Evolutionary conservation across 2,888 invertebrate species (phyloP), one percentile per base, ranked within the genome.

Genomic region (Oasisia sp.): DNA sequence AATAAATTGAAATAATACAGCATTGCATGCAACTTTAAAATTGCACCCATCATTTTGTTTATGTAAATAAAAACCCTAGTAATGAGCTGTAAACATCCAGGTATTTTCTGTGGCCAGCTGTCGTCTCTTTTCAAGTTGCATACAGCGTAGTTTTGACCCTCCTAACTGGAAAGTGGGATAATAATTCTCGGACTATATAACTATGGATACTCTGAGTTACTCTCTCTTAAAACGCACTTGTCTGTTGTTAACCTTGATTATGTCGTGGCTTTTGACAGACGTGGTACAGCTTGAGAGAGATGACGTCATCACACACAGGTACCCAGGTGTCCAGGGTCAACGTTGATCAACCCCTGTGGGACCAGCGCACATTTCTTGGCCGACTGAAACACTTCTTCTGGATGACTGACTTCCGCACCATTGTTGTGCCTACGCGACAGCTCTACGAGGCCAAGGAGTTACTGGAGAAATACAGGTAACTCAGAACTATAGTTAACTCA

Each of bases 401-500:
- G 91, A 97, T 98, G 92, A 99, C 99, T 3, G 99, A 99, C 96
- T 99, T 99, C 0, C 96, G 99, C 91, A 99, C 99, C 96, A 96
- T 98, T 4, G 97, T 99, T 91, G 97, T 97, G 9, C 97, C 97
- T 4, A 97, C 97, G 89, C 94, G 95, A 3, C 93, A 94, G 44
- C 94, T 96, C 1, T 92, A 93, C 45, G 95, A 95, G 44, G 98
- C 99, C 1, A 98, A 97, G 95, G 97, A 97, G 91, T 97, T 99
- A 92, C 97, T 99, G 2, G 96, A 97, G 0, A 97, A 97, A 94
- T 99, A 98, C 97, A 98, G 95, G 96, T 96, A 93, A 92, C 97
- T 5, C 19, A 27, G 74, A 19, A 74, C 4, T 74, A 27, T 5
- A 27, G 19, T 2, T 50, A 50, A 50, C 50, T 38, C 38, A 50